phyloP scores from a whole-genome alignment of 1,140 invertebrate genomes.

The Hormaphis cornu region DNA sequence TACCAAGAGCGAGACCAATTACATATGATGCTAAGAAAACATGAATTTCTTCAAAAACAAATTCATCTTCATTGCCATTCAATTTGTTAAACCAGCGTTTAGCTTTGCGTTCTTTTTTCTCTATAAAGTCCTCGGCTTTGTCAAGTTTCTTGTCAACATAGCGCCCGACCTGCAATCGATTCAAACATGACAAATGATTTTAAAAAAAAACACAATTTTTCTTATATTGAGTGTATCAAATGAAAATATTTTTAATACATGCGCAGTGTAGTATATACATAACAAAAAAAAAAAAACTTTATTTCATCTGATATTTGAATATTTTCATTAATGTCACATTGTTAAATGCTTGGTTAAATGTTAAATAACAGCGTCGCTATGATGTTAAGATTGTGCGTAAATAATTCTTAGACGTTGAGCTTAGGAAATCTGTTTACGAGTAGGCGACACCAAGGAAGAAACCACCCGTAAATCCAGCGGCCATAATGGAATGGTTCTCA shows the following conservation, averaged over 20 bases:
- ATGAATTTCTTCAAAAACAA: conserved; percentile 59
- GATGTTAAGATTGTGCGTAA: background rate
- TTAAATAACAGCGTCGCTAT: background rate
- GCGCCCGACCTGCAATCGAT: conserved; percentile 55
- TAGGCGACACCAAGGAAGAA: conserved; percentile 72
- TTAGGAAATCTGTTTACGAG: conserved; percentile 42
- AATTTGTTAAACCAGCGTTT: conserved; percentile 61
- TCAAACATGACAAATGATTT: background rate
- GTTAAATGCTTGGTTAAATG: background rate
- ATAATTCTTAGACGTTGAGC: background rate
- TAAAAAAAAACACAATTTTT: conserved; percentile 4
- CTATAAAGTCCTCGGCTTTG: conserved; percentile 61
- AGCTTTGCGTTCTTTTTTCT: conserved; percentile 55
- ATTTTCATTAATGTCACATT: conserved; percentile 5
- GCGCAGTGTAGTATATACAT: background rate
- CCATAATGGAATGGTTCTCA: conserved; percentile 63
- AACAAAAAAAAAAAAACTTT: background rate
- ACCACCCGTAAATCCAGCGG: conserved; percentile 73
- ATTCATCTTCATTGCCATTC: conserved; percentile 48
- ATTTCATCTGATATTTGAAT: background rate
- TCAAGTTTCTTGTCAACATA: conserved; percentile 68
- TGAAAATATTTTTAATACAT: background rate
- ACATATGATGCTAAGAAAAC: conserved; percentile 64
- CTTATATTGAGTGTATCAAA: background rate
- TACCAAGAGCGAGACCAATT: conserved; percentile 59